These are phyloP conservation scores for Littorina saxatilis DNA, from an alignment of 1,140 invertebrate species.

Conservation along the genomic window DNA sequence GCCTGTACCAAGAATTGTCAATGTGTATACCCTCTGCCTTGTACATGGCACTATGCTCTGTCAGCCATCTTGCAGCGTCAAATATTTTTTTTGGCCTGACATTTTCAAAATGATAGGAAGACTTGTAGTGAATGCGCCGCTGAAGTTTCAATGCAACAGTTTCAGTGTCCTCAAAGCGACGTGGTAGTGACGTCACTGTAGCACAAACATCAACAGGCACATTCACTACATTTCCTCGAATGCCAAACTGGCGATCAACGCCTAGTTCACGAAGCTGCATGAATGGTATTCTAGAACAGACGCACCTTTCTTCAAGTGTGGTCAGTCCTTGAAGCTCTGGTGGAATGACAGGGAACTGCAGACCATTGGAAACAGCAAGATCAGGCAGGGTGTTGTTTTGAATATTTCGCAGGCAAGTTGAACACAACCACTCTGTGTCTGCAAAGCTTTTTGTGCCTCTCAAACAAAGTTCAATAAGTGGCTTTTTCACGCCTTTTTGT, in stretches of 20 bases:
- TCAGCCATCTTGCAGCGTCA: background rate
- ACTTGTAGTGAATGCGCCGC: conserved; percentile 7
- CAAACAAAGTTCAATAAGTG: background rate
- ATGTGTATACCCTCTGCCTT: background rate
- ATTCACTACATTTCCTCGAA: background rate
- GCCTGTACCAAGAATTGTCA: background rate
- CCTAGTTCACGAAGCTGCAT: background rate
- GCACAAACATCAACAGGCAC: background rate
- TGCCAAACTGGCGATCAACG: background rate
- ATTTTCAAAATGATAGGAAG: conserved; percentile 6
- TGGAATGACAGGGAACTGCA: background rate
- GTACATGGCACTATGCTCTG: background rate
- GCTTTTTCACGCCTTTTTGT: background rate
- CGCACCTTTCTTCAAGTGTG: too few relatives aligned
- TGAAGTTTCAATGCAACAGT: background rate
- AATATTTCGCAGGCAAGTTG: background rate
- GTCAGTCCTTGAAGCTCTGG: too few relatives aligned
- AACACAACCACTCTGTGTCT: background rate
- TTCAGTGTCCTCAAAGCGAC: background rate
- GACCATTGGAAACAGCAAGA: background rate
- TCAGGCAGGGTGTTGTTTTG: background rate
- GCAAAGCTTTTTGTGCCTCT: background rate
- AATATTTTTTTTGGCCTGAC: background rate
- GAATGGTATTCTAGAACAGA: background rate
- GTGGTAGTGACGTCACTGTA: background rate